Base-by-base conservation (phyloP, 2,797 vertebrate genomes). In the Enteromius mattozi region DNA sequence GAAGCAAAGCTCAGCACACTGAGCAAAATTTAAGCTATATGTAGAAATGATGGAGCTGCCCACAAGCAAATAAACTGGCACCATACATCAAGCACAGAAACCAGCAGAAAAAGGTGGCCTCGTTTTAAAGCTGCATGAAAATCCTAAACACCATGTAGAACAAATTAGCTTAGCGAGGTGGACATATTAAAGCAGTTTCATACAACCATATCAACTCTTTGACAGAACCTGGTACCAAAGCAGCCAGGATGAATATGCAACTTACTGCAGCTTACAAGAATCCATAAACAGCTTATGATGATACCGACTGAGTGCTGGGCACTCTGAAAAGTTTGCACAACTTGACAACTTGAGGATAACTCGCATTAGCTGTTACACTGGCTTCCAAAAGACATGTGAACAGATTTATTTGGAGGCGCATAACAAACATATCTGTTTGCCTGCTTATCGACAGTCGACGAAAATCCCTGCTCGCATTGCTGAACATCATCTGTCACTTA, bases 401-500 rank as follows among this genome's bases (percentile, higher is more conserved):
- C 12, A 83, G 49, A 65, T 76, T 68, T 83, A 76, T 75, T 76
- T 40, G 65, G 19, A n/a, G 35, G 21, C 21, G 5, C 33, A 65
- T 51, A 27, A 42, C 66, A 69, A 76, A 88, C 78, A 82, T 40
- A n/a, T 63, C 27, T 45, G 74, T 81, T 85, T 47, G 71, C 66
- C 83, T 69, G 63, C 68, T 78, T 79, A 83, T 86, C 49, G 30
- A 17, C 42, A 81, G 27, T 61, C 21, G 12, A 83, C 79, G 8
- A 84, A 51, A 89, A 87, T 83, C 83, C 78, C 63, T 47, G 42
- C 37, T n/a, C 79, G 63, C 81, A 84, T 82, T 72, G n/a, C 70
- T 63, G 65, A 79, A 66, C 82, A 68, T 87, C 80, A 59, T 82
- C 79, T 84, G 61, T 80, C 61, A 85, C 61, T 84, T 84, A 88